Conservation (phyloP, 1,140 invertebrate genomes). For the Mamestra configurata region DNA sequence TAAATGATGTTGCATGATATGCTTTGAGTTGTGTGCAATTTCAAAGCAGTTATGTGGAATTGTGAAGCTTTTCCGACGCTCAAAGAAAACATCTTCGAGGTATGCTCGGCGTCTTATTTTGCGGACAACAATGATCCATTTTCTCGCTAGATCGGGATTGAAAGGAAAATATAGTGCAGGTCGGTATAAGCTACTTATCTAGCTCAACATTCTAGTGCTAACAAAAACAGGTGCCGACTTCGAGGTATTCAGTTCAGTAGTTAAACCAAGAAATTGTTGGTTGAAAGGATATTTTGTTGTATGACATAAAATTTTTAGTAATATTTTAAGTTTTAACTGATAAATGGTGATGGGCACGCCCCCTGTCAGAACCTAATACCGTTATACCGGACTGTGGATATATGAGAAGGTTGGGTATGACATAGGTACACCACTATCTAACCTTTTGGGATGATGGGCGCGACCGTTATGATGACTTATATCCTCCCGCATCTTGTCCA, state of each 20-base stretch:
- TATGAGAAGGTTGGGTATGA: slow-evolving; percentile 38
- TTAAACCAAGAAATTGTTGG: not conserved
- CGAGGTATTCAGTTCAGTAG: not conserved
- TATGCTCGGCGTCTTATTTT: slow-evolving; percentile 23
- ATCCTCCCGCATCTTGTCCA: slow-evolving; percentile 35
- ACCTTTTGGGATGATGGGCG: slow-evolving; percentile 18
- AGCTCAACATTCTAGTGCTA: slow-evolving; percentile 2
- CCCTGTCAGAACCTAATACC: slow-evolving; percentile 31
- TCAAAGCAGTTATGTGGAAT: slow-evolving; percentile 29
- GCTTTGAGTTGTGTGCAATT: slow-evolving; percentile 29
- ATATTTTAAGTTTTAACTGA: slow-evolving; percentile 20
- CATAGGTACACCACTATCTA: slow-evolving; percentile 36
- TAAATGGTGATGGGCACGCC: slow-evolving; percentile 25
- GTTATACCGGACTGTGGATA: slow-evolving; percentile 31
- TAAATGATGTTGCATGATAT: slow-evolving; percentile 33
- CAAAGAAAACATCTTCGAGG: slow-evolving; percentile 37
- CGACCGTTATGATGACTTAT: slow-evolving; percentile 39
- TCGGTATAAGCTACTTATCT: slow-evolving; percentile 36
- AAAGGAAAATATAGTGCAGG: slow-evolving; percentile 39
- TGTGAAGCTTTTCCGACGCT: slow-evolving; percentile 27
- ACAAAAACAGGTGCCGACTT: slow-evolving; percentile 19
- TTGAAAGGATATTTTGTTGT: slow-evolving; percentile 5
- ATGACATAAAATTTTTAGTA: not conserved
- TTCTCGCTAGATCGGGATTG: slow-evolving; percentile 36
- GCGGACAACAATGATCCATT: slow-evolving; percentile 46